phyloP scores from a whole-genome alignment of 2,113 vertebrate species.

The Forbesichthys agassizii region DNA sequence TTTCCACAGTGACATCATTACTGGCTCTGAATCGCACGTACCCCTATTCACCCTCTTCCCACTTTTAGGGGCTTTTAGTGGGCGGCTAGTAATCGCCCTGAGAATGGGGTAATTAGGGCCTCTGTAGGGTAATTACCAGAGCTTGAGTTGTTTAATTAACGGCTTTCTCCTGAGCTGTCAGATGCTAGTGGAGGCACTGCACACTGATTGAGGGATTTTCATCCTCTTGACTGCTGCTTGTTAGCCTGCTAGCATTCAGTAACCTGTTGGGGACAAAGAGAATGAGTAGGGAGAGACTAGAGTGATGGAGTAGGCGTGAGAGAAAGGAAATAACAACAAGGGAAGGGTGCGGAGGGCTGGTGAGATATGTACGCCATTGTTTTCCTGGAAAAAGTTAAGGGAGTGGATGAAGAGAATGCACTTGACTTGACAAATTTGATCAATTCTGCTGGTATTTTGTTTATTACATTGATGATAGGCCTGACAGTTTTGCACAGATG shows the following conservation, averaged over 20 bases:
- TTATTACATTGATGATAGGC: neutral
- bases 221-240: slow-evolving; percentile 60
- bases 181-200: slow-evolving; percentile 65
- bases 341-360: slow-evolving; percentile 19
- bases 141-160: slow-evolving; percentile 80
- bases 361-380: neutral
- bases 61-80: slow-evolving; percentile 44
- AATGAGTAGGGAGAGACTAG: slow-evolving; percentile 14
- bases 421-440: neutral
- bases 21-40: slow-evolving; percentile 32
- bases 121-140: slow-evolving; percentile 78
- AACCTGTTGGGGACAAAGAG: slow-evolving; percentile 29
- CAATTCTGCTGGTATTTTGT: neutral
- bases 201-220: slow-evolving; percentile 54
- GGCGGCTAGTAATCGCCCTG: slow-evolving; percentile 72
- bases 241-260: neutral
- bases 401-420: neutral
- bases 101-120: slow-evolving; percentile 79
- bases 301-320: slow-evolving; percentile 39
- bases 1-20: slow-evolving; percentile 33
- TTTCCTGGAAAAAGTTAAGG: neutral
- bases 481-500: neutral
- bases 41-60: slow-evolving; percentile 24
- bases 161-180: slow-evolving; percentile 69
- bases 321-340: slow-evolving; percentile 32